Conservation (phyloP, 2,797 vertebrate genomes). For the Botia kubotai region DNA sequence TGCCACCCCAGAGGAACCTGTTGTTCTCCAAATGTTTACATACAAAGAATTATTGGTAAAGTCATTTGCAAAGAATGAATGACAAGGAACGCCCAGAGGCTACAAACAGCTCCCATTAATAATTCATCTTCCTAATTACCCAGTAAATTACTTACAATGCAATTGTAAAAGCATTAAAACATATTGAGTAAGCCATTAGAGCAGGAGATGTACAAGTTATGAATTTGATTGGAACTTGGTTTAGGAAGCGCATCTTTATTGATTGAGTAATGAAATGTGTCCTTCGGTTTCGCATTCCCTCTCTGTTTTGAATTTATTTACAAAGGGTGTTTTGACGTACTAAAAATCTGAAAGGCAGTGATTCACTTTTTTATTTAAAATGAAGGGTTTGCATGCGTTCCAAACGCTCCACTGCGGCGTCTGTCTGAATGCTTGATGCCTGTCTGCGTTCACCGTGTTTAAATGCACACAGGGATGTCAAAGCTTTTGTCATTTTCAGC, state of each 20-base stretch:
- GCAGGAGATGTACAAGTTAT: constrained; percentile 17
- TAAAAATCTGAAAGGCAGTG: not conserved
- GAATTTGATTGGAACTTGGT: constrained; percentile 41
- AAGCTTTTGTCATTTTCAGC: not conserved
- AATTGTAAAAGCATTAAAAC: constrained; percentile 62
- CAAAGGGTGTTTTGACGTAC: not conserved
- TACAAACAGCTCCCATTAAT: constrained; percentile 60
- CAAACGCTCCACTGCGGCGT: too few species aligned
- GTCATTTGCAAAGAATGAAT: constrained; percentile 47
- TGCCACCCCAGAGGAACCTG: not conserved
- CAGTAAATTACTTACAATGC: constrained; percentile 61
- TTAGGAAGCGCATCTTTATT: constrained; percentile 25
- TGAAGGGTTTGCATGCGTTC: not conserved
- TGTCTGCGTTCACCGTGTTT: constrained; percentile 1
- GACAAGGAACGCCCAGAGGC: constrained; percentile 46
- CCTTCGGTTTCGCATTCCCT: not conserved
- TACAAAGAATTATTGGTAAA: constrained; percentile 36
- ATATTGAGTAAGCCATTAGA: constrained; percentile 59
- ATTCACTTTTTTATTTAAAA: not conserved
- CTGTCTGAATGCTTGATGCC: not conserved
- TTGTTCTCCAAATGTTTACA: constrained; percentile 8
- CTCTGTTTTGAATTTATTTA: not conserved
- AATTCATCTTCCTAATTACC: constrained; percentile 68
- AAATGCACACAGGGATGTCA: constrained; percentile 10
- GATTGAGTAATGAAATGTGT: constrained; percentile 21